A percentile compares a stretch with the other conserved stretches of the same genome.
These are phyloP conservation scores for Sarotherodon lohbergeri DNA, from an alignment of 2,113 vertebrate species.

Conservation along the genomic window DNA sequence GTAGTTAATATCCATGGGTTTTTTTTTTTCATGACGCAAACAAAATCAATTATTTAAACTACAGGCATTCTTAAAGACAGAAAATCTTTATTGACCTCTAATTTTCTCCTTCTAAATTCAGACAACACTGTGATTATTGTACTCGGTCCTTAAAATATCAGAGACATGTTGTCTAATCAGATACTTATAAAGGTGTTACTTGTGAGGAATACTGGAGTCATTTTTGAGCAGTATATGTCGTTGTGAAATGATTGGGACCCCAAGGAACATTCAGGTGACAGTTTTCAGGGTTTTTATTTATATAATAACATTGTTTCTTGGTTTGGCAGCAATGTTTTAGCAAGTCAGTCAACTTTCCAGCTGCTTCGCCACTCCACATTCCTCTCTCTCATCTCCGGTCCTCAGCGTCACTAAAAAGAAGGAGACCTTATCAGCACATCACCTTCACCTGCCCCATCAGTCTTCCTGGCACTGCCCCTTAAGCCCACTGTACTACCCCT, in stretches of 20 bases:
- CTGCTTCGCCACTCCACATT: neutral
- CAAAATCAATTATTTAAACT: neutral
- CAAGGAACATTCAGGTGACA: neutral
- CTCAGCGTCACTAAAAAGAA: neutral
- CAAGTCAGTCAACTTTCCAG: neutral
- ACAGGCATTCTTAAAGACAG: neutral
- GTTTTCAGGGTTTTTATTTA: neutral
- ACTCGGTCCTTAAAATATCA: neutral
- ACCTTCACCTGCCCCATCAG: neutral
- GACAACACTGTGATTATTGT: neutral
- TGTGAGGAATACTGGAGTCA: neutral
- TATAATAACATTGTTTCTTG: neutral
- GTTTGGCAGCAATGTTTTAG: neutral
- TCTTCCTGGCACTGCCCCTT: neutral
- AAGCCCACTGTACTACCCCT: neutral
- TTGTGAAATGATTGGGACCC: neutral
- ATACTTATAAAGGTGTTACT: neutral
- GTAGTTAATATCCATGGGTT: accelerated
- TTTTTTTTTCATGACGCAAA: accelerated
- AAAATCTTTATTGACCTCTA: neutral
- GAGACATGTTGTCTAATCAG: neutral
- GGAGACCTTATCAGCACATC: neutral
- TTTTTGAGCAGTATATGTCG: neutral
- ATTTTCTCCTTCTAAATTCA: neutral
- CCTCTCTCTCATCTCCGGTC: neutral